Conservation (phyloP, 2,113 vertebrate genomes). For the Pluvialis apricaria region DNA sequence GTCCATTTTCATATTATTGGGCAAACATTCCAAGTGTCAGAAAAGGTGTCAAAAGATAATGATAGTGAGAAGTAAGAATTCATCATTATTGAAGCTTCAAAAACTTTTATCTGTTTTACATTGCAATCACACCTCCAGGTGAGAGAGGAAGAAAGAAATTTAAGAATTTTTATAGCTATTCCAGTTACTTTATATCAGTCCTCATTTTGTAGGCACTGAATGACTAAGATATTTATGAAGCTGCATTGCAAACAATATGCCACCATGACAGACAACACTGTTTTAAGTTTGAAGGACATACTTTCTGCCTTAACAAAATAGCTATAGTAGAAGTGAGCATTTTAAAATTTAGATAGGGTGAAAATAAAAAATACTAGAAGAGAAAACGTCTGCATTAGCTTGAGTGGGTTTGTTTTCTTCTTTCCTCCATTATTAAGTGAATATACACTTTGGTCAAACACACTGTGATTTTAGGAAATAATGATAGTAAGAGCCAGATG, state of each 20-base stretch:
- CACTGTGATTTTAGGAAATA: neutral
- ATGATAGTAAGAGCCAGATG: neutral
- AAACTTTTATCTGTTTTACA: conserved; percentile 19
- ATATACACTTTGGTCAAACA: neutral
- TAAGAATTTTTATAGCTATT: neutral
- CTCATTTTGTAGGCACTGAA: neutral
- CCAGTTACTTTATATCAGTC: neutral
- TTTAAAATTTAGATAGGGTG: neutral
- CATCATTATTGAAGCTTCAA: conserved; percentile 1
- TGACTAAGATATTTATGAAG: conserved; percentile 28
- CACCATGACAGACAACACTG: neutral
- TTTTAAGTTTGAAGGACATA: neutral
- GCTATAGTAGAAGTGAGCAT: neutral
- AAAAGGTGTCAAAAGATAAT: conserved; percentile 68
- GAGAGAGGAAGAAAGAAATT: neutral
- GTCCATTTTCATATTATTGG: conserved; percentile 44
- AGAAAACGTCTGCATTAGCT: neutral
- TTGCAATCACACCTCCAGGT: neutral
- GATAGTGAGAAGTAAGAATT: conserved; percentile 49
- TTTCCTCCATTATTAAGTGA: neutral
- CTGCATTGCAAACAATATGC: neutral
- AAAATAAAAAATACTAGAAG: neutral
- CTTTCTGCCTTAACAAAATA: neutral
- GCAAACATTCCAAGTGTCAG: conserved; percentile 25
- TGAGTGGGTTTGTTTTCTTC: neutral